phyloP scores from a whole-genome alignment of 37 sponge, comb jelly and placozoan species.

The Ianthella basta region DNA sequence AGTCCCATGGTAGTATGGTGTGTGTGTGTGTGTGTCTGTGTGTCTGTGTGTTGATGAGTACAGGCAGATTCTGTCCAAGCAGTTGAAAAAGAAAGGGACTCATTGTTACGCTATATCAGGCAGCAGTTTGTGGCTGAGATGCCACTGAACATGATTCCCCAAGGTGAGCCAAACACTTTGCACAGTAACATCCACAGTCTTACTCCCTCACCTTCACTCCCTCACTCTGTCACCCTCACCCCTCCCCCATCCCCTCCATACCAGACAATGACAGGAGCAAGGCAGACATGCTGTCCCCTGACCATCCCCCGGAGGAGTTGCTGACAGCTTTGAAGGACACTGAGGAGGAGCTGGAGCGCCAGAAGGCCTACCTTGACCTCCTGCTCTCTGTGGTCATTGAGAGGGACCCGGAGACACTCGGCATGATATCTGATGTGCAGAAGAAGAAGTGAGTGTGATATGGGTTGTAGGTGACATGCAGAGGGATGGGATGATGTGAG shows the following conservation, averaged over 20 bases:
- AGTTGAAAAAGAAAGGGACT: neutral
- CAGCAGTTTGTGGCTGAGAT: constrained; percentile 1
- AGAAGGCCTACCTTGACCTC: constrained; percentile 74
- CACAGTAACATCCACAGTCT: no score
- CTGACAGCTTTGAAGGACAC: constrained; percentile 27
- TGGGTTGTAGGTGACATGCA: no score
- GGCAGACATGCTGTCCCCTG: no score
- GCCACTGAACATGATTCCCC: neutral
- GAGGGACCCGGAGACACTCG: constrained; percentile 60
- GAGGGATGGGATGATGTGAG: no score
- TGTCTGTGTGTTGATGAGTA: neutral
- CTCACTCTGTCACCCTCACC: neutral
- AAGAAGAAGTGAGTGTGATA: neutral
- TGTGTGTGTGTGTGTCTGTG: neutral
- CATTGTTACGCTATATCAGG: neutral
- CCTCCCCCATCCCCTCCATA: neutral
- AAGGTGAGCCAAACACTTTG: constrained; percentile 9
- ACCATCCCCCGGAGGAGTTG: constrained; percentile 30
- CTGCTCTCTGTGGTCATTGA: constrained; percentile 71
- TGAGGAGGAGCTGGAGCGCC: constrained; percentile 43
- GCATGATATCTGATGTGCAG: constrained; percentile 58
- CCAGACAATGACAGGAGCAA: no score
- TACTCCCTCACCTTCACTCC: neutral
- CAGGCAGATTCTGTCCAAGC: neutral
- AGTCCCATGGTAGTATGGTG: neutral